Base-by-base conservation (phyloP, 2,113 vertebrate species). In the Nymphicus hollandicus region DNA sequence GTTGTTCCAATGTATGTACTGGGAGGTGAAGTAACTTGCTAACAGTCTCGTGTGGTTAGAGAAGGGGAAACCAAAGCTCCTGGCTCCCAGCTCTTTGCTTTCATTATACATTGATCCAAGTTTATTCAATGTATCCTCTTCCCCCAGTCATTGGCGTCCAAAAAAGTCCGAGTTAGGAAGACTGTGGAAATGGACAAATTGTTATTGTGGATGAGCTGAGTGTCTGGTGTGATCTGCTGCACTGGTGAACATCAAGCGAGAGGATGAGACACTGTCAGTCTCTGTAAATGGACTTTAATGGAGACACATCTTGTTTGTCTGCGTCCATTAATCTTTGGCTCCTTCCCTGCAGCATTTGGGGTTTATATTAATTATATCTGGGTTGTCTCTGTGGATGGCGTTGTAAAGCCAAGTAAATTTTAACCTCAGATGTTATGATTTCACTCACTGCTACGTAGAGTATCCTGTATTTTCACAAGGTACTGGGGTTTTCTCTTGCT, bases 251-350 rank as follows among this genome's bases (percentile, higher is more conserved):
- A 46, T 91, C 74, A 81, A 58, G 52, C 29, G 37, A 68, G 79
- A 72, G 90, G 85, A 60, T 46, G 85, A 86, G 91, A 27, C 5
- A 7, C 85, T 94, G 88, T 95, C 86, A 89, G 80, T 81, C 90
- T 58, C 72, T 86, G 86, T 76, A 94, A 95, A 94, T 95, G 90
- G 80, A 83, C 81, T 84, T 81, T 60, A 93, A 68, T 86, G 86
- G 63, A 91, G 82, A 71, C 73, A 78, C 23, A 3, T n/a, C 31
- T 1, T 88, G 64, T 91, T 94, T 91, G 90, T 88, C 82, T 49
- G 33, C 69, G 55, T 68, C 83, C 83, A 86, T 96, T 95, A 93
- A 93, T 95, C 71, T 94, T 86, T 79, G 86, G 83, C 80, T 94
- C 76, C 80, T 56, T 86, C 86, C 77, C 80, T 93, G 86, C 73